Evolutionary conservation across 2,888 invertebrate genomes (phyloP), one percentile per base, ranked within the genome.

Genomic region (Leucoma salicis): DNA sequence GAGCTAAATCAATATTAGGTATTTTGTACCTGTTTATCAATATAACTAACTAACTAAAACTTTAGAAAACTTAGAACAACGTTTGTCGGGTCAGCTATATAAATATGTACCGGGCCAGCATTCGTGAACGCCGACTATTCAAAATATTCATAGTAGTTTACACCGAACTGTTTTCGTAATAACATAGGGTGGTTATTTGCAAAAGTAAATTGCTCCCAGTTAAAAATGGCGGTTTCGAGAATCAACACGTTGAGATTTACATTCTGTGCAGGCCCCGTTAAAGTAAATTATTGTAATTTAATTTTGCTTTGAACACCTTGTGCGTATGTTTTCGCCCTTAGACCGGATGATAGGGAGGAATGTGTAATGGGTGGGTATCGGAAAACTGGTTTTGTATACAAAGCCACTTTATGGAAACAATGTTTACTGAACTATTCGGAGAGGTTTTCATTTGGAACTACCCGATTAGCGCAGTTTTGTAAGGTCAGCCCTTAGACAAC

Each of bases 131-230:
- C 24, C 4, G 35, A 31, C 31, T 32, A 38, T 29, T 28, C 13
- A 33, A 45, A 50, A 42, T 31, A 51, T 48, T 55, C 34, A 39
- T 44, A 29, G 31, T 45, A 36, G 35, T 38, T 40, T 39, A 45
- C 44, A 41, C 32, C 21, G 4, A 32, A 38, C 46, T 43, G 43
- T 57, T 54, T 44, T 24, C 36, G 29, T 47, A 37, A 49, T 44
- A 57, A 49, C 39, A 42, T 34, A 43, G 37, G 34, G 35, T 47
- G 25, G 46, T 37, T 34, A 18, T 33, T 34, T 43, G 47, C 53
- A 53, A 47, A 61, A 50, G 63, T 62, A 68, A 74, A 70, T 70
- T 65, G 61, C 53, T 63, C 35, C 40, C 53, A 67, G 64, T 70
- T 67, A 69, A 67, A 71, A 72, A 67, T 51, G 35, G 31, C 32